phyloP scores from a whole-genome alignment of 1,140 invertebrate genomes.

The Drosophila orosa region DNA sequence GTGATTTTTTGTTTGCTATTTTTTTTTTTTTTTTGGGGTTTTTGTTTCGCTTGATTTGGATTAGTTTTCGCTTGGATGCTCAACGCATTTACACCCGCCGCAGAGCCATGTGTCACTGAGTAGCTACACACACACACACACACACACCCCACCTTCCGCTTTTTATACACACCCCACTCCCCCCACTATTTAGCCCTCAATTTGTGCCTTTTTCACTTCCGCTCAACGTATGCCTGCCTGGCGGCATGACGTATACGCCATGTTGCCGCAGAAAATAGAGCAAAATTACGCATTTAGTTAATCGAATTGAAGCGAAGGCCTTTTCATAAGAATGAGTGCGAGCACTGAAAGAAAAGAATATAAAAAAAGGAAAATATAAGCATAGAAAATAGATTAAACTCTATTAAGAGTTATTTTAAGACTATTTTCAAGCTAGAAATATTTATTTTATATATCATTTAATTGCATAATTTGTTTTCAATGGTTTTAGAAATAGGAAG shows the following conservation, averaged over 20 bases:
- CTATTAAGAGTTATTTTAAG: fast-evolving
- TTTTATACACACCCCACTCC: neutral
- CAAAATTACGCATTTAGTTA: conserved; percentile 68
- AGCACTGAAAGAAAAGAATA: neutral
- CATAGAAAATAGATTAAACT: neutral
- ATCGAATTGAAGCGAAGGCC: conserved; percentile 50
- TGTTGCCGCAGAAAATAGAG: conserved; percentile 43
- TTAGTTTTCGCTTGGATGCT: conserved; percentile 55
- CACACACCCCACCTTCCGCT: neutral
- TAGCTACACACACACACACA: neutral
- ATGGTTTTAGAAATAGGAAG: neutral
- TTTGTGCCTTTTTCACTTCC: conserved; percentile 26
- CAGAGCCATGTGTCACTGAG: conserved; percentile 43
- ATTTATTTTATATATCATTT: neutral
- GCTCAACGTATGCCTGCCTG: conserved; percentile 30
- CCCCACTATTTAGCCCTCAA: conserved; percentile 2
- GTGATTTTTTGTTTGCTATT: conserved; percentile 18
- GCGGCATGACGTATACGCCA: conserved; percentile 66
- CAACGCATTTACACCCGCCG: conserved; percentile 50
- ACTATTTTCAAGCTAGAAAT: no score
- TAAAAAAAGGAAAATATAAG: fast-evolving
- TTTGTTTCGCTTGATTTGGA: conserved; percentile 54
- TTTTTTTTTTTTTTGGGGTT: conserved; percentile 25
- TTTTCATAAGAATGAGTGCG: conserved; percentile 24
- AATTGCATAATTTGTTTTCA: neutral